Conservation (phyloP, 2,888 invertebrate species). For the Lasioglossum zephyrum region DNA sequence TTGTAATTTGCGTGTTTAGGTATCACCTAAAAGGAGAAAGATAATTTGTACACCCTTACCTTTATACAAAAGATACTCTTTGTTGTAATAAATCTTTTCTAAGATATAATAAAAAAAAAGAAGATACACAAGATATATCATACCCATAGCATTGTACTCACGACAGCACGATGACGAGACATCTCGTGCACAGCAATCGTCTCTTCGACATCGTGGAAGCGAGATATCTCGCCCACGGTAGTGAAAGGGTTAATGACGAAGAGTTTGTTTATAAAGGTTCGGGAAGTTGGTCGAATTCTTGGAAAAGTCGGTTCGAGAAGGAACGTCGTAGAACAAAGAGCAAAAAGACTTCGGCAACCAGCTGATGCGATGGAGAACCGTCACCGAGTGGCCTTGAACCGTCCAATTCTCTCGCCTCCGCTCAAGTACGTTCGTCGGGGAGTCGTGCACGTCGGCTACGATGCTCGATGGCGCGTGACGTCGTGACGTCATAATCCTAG, state of each 20-base stretch:
- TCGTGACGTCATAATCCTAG: constrained; percentile 74
- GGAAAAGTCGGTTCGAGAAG: neutral
- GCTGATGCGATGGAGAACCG: neutral
- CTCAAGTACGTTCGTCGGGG: constrained; percentile 38
- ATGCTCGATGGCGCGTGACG: constrained; percentile 76
- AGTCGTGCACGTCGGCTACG: constrained; percentile 68
- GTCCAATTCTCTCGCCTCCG: constrained; percentile 4
- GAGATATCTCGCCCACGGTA: too few relatives aligned
- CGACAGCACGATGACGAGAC: too few relatives aligned
- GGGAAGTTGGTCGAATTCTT: neutral
- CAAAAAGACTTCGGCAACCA: neutral
- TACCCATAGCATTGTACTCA: too few relatives aligned
- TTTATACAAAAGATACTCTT: too few relatives aligned
- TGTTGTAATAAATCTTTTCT: too few relatives aligned
- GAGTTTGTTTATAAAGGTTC: neutral
- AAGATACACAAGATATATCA: too few relatives aligned
- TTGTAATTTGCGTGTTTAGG: too few relatives aligned
- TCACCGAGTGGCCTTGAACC: constrained; percentile 6
- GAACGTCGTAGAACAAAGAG: neutral
- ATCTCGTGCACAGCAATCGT: too few relatives aligned
- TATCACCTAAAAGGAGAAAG: too few relatives aligned
- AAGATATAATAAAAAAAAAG: too few relatives aligned
- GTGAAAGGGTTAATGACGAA: neutral
- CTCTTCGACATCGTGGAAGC: too few relatives aligned
- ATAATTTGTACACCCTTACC: too few relatives aligned